phyloP scores from a whole-genome alignment of 2,797 vertebrate genomes.

The Enteromius fasciolatus region DNA sequence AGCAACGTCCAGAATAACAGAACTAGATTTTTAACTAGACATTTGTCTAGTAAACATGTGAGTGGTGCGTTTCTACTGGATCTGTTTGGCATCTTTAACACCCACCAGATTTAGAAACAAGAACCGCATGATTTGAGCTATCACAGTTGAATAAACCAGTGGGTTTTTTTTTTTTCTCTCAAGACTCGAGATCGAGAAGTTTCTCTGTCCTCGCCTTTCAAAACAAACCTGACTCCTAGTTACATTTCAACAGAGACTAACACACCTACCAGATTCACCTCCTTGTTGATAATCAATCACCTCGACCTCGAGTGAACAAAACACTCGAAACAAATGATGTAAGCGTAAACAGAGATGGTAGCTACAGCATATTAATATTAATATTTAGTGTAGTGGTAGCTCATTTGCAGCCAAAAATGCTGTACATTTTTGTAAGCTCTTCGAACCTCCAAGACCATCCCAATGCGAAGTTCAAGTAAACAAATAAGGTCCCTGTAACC shows the following conservation, averaged over 20 bases:
- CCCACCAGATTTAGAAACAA: background rate
- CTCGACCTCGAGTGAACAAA: background rate
- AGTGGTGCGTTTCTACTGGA: background rate
- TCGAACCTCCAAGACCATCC: background rate
- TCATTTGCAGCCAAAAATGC: background rate
- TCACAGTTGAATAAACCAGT: background rate
- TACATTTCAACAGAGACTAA: background rate
- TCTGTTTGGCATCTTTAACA: background rate
- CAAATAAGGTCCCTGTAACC: background rate
- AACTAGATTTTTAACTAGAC: background rate
- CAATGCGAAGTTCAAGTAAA: background rate
- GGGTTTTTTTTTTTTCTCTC: background rate
- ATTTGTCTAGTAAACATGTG: background rate
- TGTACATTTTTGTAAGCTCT: background rate
- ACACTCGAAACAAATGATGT: background rate
- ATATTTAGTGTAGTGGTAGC: background rate
- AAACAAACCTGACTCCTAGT: background rate
- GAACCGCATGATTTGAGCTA: background rate
- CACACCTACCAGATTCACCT: background rate
- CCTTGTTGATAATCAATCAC: background rate
- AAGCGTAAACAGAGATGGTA: background rate
- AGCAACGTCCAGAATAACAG: background rate
- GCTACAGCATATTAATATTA: background rate
- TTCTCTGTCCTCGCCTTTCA: background rate
- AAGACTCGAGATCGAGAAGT: background rate